Percentiles rank a stretch among this genome's conserved stretches.
These are phyloP conservation scores for Eutrigla gurnardus DNA, from an alignment of 2,797 vertebrate genomes.

Conservation along the genomic window DNA sequence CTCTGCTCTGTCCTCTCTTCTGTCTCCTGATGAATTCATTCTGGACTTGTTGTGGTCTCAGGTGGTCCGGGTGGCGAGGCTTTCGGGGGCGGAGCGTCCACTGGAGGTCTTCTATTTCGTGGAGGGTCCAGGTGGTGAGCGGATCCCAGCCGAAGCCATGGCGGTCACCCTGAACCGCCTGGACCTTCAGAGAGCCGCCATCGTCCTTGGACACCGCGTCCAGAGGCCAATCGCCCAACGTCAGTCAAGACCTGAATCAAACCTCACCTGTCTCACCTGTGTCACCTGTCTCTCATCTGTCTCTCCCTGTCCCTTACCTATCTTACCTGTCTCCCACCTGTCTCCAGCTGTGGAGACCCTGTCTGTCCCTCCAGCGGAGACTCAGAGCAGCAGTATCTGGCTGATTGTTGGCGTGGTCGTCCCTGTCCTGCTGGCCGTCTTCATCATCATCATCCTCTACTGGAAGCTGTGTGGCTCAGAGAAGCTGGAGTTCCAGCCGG, in stretches of 20 bases:
- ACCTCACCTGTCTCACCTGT: background rate
- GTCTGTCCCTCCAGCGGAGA: constrained; percentile 86
- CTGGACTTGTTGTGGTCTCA: constrained; percentile 55
- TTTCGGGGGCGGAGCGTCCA: constrained; percentile 87
- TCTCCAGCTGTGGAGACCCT: constrained; percentile 90
- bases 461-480: constrained; percentile 98
- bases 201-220: constrained; percentile 93
- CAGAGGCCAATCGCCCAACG: constrained; percentile 92
- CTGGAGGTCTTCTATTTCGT: constrained; percentile 96
- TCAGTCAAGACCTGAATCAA: constrained; percentile 77
- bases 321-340: background rate
- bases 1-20: background rate
- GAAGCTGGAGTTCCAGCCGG: constrained; percentile 97
- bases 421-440: constrained; percentile 90
- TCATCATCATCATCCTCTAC: constrained; percentile 96
- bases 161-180: constrained; percentile 92
- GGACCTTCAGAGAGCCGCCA: constrained; percentile 94
- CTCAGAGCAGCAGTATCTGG: constrained; percentile 93
- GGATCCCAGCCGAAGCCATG: constrained; percentile 87
- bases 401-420: constrained; percentile 94
- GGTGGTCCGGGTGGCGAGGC: constrained; percentile 91
- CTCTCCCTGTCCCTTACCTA: background rate
- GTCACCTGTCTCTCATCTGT: background rate
- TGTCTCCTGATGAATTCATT: background rate
- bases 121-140: constrained; percentile 90